Evolutionary conservation across 2,888 invertebrate species (phyloP), one percentile per base, ranked within the genome.

Genomic region (Lochmaea capreae): DNA sequence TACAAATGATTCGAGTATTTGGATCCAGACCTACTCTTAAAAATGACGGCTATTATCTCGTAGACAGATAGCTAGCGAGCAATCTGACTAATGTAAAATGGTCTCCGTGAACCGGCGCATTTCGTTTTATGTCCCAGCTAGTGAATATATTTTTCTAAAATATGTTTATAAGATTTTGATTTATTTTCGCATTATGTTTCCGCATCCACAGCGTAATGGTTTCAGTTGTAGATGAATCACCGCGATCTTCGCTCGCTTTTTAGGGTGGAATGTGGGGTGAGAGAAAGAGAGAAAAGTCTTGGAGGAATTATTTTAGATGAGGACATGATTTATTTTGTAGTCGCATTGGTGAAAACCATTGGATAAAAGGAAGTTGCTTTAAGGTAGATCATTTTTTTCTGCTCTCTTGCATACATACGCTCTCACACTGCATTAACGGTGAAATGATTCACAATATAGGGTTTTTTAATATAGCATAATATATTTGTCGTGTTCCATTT

Each of bases 21-120:
- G 82, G 83, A 83, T 83, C 83, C 82, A 81, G 69, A 39, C 80
- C 69, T 49, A 14, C 71, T 83, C 85, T 86, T 86, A 86, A 87
- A 86, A 86, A 86, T 87, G 86, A 85, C 83, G 81, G 82, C 86
- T 83, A 87, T 86, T 86, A 86, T 86, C 83, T 80, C 78, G 79
- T 77, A 85, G 86, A 86, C 85, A 85, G 84, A 84, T 84, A 82
- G 82, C 83, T 68, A 68, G 76, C 84, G 83, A 84, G 85, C 86
- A 86, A 86, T 86, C 85, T 85, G 85, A 86, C 86, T 86, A 86
- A 87, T 86, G 86, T 79, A 84, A 81, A 84, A 81, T 79, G 58
- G 78, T 80, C 76, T 79, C 70, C 14, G 22, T 46, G n/a, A 33
- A 58, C 46, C 65, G 33, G 59, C 33, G 67, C 69, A 69, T 70